Percentiles rank a stretch among this genome's conserved stretches.
phyloP scores from a whole-genome alignment of 2,888 invertebrate genomes.

The Cheiracanthium punctorium region DNA sequence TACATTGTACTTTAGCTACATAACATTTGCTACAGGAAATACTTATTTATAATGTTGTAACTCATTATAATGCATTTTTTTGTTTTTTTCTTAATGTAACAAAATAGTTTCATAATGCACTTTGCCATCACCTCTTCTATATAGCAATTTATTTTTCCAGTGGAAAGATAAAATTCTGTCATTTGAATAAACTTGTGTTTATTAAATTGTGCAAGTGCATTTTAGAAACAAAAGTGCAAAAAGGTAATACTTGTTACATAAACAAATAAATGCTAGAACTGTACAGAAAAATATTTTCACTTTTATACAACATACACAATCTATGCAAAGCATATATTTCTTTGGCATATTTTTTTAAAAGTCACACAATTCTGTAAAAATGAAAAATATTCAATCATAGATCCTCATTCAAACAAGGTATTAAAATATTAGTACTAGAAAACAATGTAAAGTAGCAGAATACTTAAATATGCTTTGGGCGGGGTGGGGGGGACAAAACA shows the following conservation, averaged over 20 bases:
- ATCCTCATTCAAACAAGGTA: no score
- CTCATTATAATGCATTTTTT: conserved; percentile 23
- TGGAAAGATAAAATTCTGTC: neutral
- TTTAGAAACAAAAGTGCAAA: conserved; percentile 10
- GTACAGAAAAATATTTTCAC: neutral
- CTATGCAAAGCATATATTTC: neutral
- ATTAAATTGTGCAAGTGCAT: conserved; percentile 3
- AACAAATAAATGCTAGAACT: neutral
- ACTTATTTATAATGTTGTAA: conserved; percentile 20
- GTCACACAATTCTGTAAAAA: no score
- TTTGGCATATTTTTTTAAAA: conserved; percentile 1
- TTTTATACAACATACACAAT: neutral
- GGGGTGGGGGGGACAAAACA: no score
- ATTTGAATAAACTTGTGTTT: neutral
- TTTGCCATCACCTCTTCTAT: conserved; percentile 57
- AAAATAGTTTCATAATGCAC: conserved; percentile 63
- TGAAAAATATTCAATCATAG: no score
- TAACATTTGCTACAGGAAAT: conserved; percentile 54
- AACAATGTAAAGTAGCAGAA: no score
- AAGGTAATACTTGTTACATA: neutral
- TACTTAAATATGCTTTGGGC: no score
- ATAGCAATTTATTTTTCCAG: neutral
- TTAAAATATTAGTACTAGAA: no score
- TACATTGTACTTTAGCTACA: conserved; percentile 62
- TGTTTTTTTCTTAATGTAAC: no score